Base-by-base conservation (phyloP, 2,888 invertebrate genomes). In the Cryptus viduatorius region DNA sequence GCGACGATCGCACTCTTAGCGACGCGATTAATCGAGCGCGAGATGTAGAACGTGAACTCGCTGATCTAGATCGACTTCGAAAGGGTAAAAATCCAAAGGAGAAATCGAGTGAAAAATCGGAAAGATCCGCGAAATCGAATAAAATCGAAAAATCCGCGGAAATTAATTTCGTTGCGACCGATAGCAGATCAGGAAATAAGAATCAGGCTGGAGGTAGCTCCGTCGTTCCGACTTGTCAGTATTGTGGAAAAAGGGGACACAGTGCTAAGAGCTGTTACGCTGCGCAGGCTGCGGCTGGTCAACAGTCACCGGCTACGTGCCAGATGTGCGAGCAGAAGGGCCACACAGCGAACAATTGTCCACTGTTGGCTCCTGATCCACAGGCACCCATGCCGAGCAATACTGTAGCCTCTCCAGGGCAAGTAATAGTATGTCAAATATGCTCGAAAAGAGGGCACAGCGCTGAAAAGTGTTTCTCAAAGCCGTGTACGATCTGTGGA, bases 401-500 rank as follows among this genome's bases (percentile, higher is more conserved):
- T n/a, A n/a, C n/a, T n/a, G n/a, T n/a, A n/a, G n/a, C 37, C 37
- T 37, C 37, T 7, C 8, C 37, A 7, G 37, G 37, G 8, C 37
- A 37, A 37, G 37, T 37, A 7, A 7, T 37, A 37, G 37, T 37
- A 7, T 37, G 37, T 37, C 73, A 61, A 19, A 8, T 61, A 19
- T 73, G 59, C 12, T n/a, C 7, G 1, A 73, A 73, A n/a, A 4
- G 12, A 12, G 73, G 46, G 19, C 59, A 73, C 14, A 24, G 4
- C 24, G 61, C 29, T 10, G 29, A 29, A 2, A 46, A 46, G 24
- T 61, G 73, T n/a, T 59, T 14, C 16, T 29, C 24, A 14, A 69
- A 53, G 46, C 53, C 69, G 29, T 69, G 69, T 69, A 24, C 12
- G 7, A 16, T 48, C 31, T 69, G 69, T 50, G 69, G 69, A 2